Conservation (phyloP, 2,113 vertebrate species). For the Onychostruthus taczanowskii region DNA sequence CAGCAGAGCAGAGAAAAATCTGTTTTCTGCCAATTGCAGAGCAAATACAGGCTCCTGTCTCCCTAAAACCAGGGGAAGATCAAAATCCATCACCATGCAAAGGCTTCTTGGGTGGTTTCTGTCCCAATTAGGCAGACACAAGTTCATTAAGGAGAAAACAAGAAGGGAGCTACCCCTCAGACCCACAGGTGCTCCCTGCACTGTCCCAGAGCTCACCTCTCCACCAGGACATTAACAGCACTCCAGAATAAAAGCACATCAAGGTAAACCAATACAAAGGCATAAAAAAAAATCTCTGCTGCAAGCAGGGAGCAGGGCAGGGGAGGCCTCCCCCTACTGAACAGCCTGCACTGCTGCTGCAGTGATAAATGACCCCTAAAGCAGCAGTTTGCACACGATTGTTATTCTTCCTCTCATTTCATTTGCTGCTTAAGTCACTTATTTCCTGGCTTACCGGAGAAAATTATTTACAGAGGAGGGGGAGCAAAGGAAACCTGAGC, state of each 20-base stretch:
- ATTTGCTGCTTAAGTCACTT: neutral
- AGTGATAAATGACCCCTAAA: neutral
- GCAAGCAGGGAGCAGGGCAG: neutral
- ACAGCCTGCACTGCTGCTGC: neutral
- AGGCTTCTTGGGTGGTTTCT: neutral
- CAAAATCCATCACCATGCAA: neutral
- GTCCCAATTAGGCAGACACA: neutral
- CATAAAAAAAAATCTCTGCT: neutral
- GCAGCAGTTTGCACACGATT: neutral
- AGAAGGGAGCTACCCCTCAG: neutral
- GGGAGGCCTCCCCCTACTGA: neutral
- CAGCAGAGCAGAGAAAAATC: neutral
- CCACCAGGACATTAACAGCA: neutral
- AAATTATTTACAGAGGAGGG: neutral
- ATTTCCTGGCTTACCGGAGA: neutral
- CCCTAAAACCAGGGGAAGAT: neutral
- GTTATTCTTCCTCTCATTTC: neutral
- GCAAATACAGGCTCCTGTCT: neutral
- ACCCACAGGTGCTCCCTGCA: rapidly evolving
- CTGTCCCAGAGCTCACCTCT: neutral
- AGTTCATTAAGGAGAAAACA: neutral
- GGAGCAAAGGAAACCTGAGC: neutral
- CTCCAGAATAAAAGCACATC: neutral
- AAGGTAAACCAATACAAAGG: neutral
- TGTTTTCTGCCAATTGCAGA: neutral